A percentile compares a stretch with the other conserved stretches of the same genome.
These are phyloP conservation scores for Wasmannia auropunctata DNA, from an alignment of 1,140 invertebrate genomes.

Conservation along the genomic window DNA sequence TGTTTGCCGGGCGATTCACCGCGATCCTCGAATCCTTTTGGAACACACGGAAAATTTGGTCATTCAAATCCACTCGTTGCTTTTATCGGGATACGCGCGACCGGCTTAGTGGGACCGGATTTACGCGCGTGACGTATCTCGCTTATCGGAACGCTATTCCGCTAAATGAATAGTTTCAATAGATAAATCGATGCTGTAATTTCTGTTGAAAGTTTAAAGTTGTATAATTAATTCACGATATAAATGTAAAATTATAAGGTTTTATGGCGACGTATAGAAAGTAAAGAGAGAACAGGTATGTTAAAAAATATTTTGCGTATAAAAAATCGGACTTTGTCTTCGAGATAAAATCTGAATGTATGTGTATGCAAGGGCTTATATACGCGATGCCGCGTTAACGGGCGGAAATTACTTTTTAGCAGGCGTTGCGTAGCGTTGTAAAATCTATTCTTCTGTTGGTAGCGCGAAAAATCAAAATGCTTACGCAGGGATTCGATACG, in stretches of 20 bases:
- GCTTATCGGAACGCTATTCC: constrained; percentile 21
- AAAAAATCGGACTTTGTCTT: not conserved
- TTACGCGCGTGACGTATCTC: constrained; percentile 17
- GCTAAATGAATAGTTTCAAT: constrained; percentile 14
- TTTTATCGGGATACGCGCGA: constrained; percentile 17
- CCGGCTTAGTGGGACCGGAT: constrained; percentile 29
- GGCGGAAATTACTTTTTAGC: constrained; percentile 20
- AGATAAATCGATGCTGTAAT: not conserved
- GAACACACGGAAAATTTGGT: constrained; percentile 38
- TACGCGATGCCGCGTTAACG: not conserved
- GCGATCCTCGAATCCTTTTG: constrained; percentile 44
- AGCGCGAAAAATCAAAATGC: constrained; percentile 11
- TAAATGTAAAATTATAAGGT: not conserved
- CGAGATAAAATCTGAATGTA: not conserved
- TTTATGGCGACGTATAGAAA: not conserved
- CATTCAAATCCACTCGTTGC: constrained; percentile 32
- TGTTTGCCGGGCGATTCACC: constrained; percentile 39
- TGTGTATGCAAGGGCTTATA: not conserved
- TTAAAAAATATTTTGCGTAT: not conserved
- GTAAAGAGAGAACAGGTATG: not conserved
- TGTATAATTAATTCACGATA: not conserved
- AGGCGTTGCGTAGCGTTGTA: constrained; percentile 5
- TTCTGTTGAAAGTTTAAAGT: not conserved
- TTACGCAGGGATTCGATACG: constrained; percentile 21
- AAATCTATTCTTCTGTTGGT: constrained; percentile 53